Base-by-base conservation (phyloP, 2,888 invertebrate species). In the Drosophila mulleri region DNA sequence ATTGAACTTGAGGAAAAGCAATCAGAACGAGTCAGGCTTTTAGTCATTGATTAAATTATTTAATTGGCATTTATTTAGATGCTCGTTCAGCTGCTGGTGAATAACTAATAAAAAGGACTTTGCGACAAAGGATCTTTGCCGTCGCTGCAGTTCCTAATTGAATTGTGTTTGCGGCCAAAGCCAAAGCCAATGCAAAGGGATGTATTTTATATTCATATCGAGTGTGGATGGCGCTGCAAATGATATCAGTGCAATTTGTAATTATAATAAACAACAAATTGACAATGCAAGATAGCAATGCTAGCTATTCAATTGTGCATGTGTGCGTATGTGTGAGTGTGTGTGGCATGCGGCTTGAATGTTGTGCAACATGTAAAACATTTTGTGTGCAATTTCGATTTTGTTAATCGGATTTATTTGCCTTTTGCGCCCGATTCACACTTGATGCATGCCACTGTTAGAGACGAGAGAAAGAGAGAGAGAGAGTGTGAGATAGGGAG, bases 391-490 rank as follows among this genome's bases (percentile, higher is more conserved):
- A 71, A 77, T 81, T 69, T 67, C 72, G 59, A 66, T 37, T 42
- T 69, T 61, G 66, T 69, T 83, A 78, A 85, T 78, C 78, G 76
- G 83, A 85, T 86, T 86, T 76, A 79, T 69, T 73, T 79, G 48
- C 56, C 54, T 76, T 70, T 71, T 72, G 71, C 72, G 71, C n/a
- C 3, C 64, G 50, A 54, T 67, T 26, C 60, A 68, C n/a, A 42
- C 41, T 56, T 56, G 41, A 41, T 61, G 53, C 62, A 54, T 68
- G 71, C 76, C 8, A 20, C 18, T 26, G 9, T 26, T 5, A 26
- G n/a, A 7, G 23, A 3, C 20, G 20, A 4, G 16, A 26, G 35
- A 0, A 20, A 16, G 37, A 14, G 16, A 2, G 5, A 5, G 20
- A 12, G 29, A 3, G 29, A 3, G 48, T 2, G 48, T 1, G n/a